A percentile compares a stretch with the other conserved stretches of the same genome.
phyloP scores from a whole-genome alignment of 2,113 vertebrate genomes.

The Cyprinodon variegatus region DNA sequence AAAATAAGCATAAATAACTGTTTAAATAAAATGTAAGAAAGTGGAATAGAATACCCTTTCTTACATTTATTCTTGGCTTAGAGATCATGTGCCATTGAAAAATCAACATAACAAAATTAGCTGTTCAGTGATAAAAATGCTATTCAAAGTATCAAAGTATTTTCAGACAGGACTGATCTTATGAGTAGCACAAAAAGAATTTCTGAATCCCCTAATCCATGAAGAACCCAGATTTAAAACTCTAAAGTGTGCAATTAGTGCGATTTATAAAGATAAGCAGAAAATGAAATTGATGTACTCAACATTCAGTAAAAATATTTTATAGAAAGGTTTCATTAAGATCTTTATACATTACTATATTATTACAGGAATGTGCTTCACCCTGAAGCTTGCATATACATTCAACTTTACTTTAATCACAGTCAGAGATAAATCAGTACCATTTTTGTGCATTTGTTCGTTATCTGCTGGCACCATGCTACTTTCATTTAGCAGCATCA shows the following conservation, averaged over 20 bases:
- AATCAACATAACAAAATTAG: not conserved
- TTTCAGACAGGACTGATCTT: constrained; percentile 24
- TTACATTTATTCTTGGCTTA: constrained; percentile 12
- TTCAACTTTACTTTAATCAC: constrained; percentile 30
- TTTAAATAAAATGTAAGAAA: constrained; percentile 6
- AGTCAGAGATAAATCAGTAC: constrained; percentile 5
- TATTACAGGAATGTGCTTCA: constrained; percentile 40
- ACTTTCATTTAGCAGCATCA: constrained; percentile 28
- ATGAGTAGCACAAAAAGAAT: constrained; percentile 28
- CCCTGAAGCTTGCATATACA: constrained; percentile 45
- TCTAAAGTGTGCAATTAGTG: constrained; percentile 54
- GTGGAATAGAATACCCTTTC: constrained; percentile 18
- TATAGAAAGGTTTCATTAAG: constrained; percentile 4
- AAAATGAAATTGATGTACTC: constrained; percentile 23
- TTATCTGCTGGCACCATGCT: constrained; percentile 20
- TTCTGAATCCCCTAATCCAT: constrained; percentile 26
- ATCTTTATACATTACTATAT: constrained; percentile 42
- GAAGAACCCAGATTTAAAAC: constrained; percentile 9
- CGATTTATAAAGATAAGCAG: not conserved
- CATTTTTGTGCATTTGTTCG: constrained; percentile 6
- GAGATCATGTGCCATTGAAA: constrained; percentile 15
- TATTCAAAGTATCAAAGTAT: constrained; percentile 71
- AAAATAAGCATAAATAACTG: constrained; percentile 53
- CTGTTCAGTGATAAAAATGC: too few species aligned
- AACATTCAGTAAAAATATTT: constrained; percentile 36